phyloP scores from a whole-genome alignment of 2,888 invertebrate species.

The Cheilosia vernalis region DNA sequence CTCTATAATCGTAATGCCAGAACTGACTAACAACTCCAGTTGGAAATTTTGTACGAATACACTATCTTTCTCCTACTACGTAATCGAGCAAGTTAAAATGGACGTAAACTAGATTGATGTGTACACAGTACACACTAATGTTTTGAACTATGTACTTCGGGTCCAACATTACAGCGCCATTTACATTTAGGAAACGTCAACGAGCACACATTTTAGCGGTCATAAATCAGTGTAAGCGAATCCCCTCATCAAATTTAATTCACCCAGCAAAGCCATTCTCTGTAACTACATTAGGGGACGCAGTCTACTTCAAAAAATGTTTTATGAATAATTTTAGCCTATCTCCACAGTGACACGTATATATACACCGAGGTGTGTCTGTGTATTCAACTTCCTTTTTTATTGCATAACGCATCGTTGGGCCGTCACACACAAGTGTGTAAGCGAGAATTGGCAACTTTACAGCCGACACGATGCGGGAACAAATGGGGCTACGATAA shows the following conservation, averaged over 20 bases:
- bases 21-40: no score
- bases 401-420: slow-evolving; percentile 24
- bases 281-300: not conserved
- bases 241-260: not conserved
- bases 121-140: no score
- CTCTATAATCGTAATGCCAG: no score
- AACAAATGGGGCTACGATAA: slow-evolving; percentile 44
- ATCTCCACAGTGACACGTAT: not conserved
- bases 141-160: no score
- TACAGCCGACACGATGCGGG: not conserved
- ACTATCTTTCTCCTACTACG: no score
- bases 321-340: not conserved
- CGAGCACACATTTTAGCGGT: not conserved
- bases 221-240: not conserved
- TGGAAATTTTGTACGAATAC: no score
- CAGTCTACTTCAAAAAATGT: not conserved
- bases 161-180: not conserved
- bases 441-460: slow-evolving; percentile 37
- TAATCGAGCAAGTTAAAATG: no score
- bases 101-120: no score
- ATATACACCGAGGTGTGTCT: no score
- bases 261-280: not conserved
- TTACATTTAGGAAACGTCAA: not conserved
- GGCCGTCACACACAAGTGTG: not conserved
- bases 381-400: slow-evolving; percentile 21